Evolutionary conservation across 2,113 vertebrate genomes (phyloP).

Genomic region (Cyprinus carpio): DNA sequence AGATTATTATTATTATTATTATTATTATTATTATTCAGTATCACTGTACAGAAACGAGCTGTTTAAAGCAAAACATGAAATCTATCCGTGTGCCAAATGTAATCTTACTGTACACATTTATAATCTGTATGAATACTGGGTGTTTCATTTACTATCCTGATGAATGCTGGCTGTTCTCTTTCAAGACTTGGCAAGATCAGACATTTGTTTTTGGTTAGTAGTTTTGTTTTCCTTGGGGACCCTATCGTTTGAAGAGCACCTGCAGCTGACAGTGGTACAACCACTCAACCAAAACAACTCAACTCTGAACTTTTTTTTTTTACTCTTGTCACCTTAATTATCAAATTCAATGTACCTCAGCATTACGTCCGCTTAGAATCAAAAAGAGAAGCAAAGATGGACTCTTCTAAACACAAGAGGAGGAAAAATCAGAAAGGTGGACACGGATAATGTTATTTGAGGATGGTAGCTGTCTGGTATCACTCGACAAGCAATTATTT

Average conservation of each 20-base stretch:
- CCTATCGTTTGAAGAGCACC: slow-evolving; percentile 85
- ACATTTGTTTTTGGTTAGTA: slow-evolving; percentile 88
- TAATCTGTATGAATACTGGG: slow-evolving; percentile 83
- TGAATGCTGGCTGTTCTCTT: slow-evolving; percentile 83
- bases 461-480: slow-evolving; percentile 66
- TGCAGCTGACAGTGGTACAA: slow-evolving; percentile 88
- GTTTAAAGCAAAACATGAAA: slow-evolving; percentile 82
- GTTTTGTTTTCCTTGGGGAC: slow-evolving; percentile 69
- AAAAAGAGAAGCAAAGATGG: slow-evolving; percentile 73
- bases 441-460: slow-evolving; percentile 60
- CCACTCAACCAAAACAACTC: slow-evolving; percentile 91
- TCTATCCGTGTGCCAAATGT: slow-evolving; percentile 95
- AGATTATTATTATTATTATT: slow-evolving; percentile 38
- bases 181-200: slow-evolving; percentile 84
- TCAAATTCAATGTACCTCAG: slow-evolving; percentile 98
- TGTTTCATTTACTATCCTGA: slow-evolving; percentile 83
- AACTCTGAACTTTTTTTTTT: slow-evolving; percentile 79
- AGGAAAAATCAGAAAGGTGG: slow-evolving; percentile 61
- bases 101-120: slow-evolving; percentile 93
- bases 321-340: slow-evolving; percentile 78
- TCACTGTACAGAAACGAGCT: slow-evolving; percentile 98
- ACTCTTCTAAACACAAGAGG: slow-evolving; percentile 64
- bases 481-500: slow-evolving; percentile 64
- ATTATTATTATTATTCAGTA: slow-evolving; percentile 76
- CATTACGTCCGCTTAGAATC: slow-evolving; percentile 84